A percentile compares a stretch with the other conserved stretches of the same genome.
Conservation (phyloP, 2,888 invertebrate genomes). For the Stenurella melanura region DNA sequence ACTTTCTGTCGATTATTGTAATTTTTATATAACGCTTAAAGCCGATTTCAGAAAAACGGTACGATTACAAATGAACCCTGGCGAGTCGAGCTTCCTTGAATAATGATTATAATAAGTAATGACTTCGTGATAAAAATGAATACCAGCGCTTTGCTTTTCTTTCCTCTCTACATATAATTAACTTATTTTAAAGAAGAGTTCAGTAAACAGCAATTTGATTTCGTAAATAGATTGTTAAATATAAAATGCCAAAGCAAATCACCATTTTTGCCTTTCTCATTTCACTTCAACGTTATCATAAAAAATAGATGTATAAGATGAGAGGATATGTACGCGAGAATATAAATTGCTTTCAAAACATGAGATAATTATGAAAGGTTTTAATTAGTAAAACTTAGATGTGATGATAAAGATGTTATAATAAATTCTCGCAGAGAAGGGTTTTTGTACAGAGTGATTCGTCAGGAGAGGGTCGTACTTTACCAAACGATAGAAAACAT, state of each 20-base stretch:
- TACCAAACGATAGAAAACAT: no score
- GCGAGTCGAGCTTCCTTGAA: not conserved
- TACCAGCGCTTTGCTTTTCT: not conserved
- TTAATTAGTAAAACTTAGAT: not conserved
- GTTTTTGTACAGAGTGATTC: no score
- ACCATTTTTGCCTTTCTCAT: constrained; percentile 21
- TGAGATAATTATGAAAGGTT: not conserved
- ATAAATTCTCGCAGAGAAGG: not conserved
- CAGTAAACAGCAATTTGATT: not conserved
- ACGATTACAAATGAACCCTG: not conserved
- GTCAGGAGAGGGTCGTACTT: no score
- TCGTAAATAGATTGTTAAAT: constrained; percentile 17
- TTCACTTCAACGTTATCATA: constrained; percentile 1
- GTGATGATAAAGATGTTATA: not conserved
- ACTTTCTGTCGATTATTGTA: no score
- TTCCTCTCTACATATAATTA: constrained; percentile 23
- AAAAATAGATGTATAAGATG: constrained; percentile 2
- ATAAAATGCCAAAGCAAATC: not conserved
- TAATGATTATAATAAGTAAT: not conserved
- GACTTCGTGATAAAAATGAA: not conserved
- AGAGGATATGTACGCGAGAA: not conserved
- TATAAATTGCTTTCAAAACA: not conserved
- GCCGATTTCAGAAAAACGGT: no score
- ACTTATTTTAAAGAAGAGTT: not conserved
- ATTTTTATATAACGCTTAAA: no score